Percentiles rank a stretch among this genome's conserved stretches.
phyloP scores from a whole-genome alignment of 2,113 vertebrate genomes.

The Epinephelus cyanopodus region DNA sequence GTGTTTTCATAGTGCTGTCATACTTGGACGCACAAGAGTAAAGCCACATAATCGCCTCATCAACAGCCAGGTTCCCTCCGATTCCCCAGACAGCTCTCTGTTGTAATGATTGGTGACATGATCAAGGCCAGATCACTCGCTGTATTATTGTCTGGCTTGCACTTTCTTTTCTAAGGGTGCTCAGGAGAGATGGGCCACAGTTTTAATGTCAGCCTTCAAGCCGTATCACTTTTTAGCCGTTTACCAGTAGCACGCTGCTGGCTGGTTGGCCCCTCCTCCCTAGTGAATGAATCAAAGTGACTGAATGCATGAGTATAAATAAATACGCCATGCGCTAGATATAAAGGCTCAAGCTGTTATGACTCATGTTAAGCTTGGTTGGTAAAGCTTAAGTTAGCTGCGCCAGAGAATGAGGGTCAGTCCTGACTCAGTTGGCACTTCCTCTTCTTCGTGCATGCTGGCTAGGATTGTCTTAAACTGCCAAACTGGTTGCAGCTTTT shows the following conservation, averaged over 20 bases:
- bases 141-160: conserved; percentile 71
- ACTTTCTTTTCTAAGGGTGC: conserved; percentile 67
- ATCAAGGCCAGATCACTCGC: conserved; percentile 78
- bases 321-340: neutral
- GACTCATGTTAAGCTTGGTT: conserved; percentile 26
- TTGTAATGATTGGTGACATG: conserved; percentile 80
- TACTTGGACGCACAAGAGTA: conserved; percentile 71
- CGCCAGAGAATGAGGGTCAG: conserved; percentile 6
- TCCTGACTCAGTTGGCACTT: conserved; percentile 26
- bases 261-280: neutral
- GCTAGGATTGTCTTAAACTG: conserved; percentile 5
- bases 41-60: conserved; percentile 83
- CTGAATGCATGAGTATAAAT: conserved; percentile 14
- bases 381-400: conserved; percentile 21
- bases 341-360: neutral
- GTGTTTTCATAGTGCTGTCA: conserved; percentile 71
- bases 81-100: conserved; percentile 70
- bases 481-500: conserved; percentile 34
- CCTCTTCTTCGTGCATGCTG: conserved; percentile 1
- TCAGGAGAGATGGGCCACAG: conserved; percentile 59
- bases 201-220: conserved; percentile 63
- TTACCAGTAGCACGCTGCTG: neutral
- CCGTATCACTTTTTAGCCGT: conserved; percentile 48
- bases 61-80: conserved; percentile 71
- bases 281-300: conserved; percentile 34